phyloP scores from a whole-genome alignment of 2,888 invertebrate genomes.

The Melieria crassipennis region DNA sequence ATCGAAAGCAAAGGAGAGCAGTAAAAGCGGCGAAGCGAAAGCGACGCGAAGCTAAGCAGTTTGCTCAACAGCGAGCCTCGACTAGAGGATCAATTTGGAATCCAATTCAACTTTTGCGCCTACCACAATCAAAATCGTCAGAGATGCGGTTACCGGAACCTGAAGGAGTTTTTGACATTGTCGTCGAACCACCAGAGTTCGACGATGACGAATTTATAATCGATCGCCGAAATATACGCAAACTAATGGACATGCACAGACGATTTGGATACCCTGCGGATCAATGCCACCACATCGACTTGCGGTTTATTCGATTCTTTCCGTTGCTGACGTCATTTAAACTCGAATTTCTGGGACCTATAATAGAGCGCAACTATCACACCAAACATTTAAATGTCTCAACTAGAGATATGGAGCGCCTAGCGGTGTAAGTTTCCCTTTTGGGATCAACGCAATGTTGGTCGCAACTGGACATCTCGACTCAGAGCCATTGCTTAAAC shows the following conservation, averaged over 20 bases:
- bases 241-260: constrained; percentile 34
- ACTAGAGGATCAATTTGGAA: background rate
- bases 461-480: background rate
- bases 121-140: constrained; percentile 22
- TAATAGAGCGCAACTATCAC: constrained; percentile 49
- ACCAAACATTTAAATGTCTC: constrained; percentile 55
- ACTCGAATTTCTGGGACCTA: constrained; percentile 57
- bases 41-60: constrained; percentile 15
- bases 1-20: background rate
- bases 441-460: too few relatives aligned
- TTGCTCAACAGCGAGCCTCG: background rate
- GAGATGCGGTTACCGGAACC: background rate
- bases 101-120: background rate
- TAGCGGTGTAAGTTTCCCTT: constrained; percentile 47
- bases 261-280: constrained; percentile 51
- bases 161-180: constrained; percentile 43
- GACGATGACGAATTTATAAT: constrained; percentile 43
- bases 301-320: constrained; percentile 53
- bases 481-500: background rate
- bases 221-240: constrained; percentile 49
- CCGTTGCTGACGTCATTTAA: constrained; percentile 47
- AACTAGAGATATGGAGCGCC: constrained; percentile 49
- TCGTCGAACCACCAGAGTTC: constrained; percentile 47
- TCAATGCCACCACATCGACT: constrained; percentile 57
- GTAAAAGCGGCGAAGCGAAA: constrained; percentile 29